phyloP scores from a whole-genome alignment of 2,113 vertebrate species.

The Manacus vitellinus region DNA sequence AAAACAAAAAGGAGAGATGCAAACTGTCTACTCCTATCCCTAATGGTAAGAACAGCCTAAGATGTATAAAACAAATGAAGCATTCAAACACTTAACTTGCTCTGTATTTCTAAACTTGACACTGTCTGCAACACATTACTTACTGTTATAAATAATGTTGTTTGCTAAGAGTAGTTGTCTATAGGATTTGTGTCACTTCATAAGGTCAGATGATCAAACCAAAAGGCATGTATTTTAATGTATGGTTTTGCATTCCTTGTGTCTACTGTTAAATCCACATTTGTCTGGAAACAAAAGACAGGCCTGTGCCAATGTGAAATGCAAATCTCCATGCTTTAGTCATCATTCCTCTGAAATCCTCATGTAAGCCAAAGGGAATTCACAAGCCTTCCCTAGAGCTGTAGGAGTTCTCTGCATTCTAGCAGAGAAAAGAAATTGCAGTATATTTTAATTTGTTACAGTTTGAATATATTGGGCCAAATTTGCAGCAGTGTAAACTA shows the following conservation, averaged over 20 bases:
- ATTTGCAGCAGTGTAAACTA: background rate
- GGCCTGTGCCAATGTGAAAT: background rate
- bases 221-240: background rate
- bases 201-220: background rate
- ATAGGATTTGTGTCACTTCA: background rate
- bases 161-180: background rate
- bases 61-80: background rate
- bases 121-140: background rate
- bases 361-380: background rate
- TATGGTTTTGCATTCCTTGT: background rate
- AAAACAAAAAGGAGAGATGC: conserved; percentile 31
- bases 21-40: background rate
- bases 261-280: background rate
- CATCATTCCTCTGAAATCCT: background rate
- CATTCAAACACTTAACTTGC: background rate
- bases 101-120: background rate
- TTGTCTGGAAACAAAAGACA: conserved; percentile 16
- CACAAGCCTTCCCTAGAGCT: background rate
- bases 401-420: background rate
- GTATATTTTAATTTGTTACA: background rate
- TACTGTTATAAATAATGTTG: background rate
- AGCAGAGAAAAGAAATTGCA: background rate
- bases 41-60: background rate
- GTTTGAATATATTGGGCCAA: background rate
- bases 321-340: background rate